phyloP scores from a whole-genome alignment of 2,888 invertebrate species.

The Orthosia gracilis region DNA sequence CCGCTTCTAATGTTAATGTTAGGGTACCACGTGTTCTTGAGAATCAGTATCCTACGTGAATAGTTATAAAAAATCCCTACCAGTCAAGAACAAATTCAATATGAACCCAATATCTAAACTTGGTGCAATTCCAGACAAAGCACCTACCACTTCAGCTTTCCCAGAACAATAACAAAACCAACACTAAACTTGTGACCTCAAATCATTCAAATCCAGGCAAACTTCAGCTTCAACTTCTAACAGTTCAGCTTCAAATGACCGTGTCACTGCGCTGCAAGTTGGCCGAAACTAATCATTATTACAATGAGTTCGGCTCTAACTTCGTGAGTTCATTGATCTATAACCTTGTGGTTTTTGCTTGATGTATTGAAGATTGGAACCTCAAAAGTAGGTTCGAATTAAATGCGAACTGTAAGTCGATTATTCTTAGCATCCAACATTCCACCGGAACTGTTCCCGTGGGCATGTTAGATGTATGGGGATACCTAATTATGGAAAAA shows the following conservation, averaged over 20 bases:
- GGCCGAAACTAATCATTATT: conserved; percentile 43
- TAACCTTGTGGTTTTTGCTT: conserved; percentile 61
- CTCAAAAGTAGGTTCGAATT: not conserved
- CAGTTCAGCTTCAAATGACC: conserved; percentile 39
- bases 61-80: too few relatives aligned
- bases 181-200: conserved; percentile 34
- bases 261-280: conserved; percentile 37
- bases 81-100: too few relatives aligned
- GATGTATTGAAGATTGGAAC: conserved; percentile 5
- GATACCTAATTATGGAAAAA: too few relatives aligned
- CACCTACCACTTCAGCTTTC: not conserved
- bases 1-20: too few relatives aligned
- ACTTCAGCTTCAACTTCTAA: conserved; percentile 22
- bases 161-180: conserved; percentile 14
- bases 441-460: too few relatives aligned
- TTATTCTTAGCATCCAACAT: too few relatives aligned
- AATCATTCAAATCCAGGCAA: conserved; percentile 34
- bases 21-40: too few relatives aligned
- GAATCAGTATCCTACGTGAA: too few relatives aligned
- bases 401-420: too few relatives aligned
- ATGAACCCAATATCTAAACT: too few relatives aligned
- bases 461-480: too few relatives aligned
- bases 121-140: not conserved
- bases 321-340: conserved; percentile 51
- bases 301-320: conserved; percentile 32